Evolutionary conservation across 2,113 vertebrate genomes (phyloP).

Genomic region (Saguinus midas): DNA sequence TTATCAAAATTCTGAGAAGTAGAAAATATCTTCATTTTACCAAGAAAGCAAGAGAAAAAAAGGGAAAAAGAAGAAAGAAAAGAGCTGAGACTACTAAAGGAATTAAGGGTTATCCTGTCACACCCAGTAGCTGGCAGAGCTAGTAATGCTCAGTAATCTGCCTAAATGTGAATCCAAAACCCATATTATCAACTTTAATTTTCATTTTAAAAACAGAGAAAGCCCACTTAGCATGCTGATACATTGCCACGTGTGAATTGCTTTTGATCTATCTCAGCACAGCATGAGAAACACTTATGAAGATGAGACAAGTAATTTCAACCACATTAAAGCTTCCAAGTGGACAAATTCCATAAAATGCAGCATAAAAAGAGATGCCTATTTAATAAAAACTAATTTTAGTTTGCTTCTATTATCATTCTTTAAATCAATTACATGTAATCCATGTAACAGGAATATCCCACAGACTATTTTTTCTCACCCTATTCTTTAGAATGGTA

Average conservation of each 20-base stretch:
- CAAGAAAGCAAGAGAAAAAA: not conserved
- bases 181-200: not conserved
- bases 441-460: too few relatives aligned
- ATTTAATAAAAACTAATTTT: not conserved
- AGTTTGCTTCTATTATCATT: not conserved
- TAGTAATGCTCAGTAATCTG: not conserved
- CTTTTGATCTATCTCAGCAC: not conserved
- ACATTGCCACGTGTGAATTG: not conserved
- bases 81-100: not conserved
- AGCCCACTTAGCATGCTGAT: not conserved
- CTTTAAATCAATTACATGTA: not conserved
- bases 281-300: not conserved
- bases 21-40: not conserved
- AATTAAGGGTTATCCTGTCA: not conserved
- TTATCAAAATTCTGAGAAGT: not conserved
- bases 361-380: not conserved
- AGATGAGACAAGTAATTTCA: not conserved
- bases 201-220: not conserved
- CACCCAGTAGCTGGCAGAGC: not conserved
- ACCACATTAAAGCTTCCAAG: not conserved
- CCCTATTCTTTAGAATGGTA: not conserved
- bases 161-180: not conserved
- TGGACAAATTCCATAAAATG: not conserved
- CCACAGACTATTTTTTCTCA: not conserved
- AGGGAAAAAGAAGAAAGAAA: not conserved